A percentile compares a stretch with the other conserved stretches of the same genome.
Evolutionary conservation across 2,113 vertebrate species (phyloP).

Genomic region (Platysteira castanea): DNA sequence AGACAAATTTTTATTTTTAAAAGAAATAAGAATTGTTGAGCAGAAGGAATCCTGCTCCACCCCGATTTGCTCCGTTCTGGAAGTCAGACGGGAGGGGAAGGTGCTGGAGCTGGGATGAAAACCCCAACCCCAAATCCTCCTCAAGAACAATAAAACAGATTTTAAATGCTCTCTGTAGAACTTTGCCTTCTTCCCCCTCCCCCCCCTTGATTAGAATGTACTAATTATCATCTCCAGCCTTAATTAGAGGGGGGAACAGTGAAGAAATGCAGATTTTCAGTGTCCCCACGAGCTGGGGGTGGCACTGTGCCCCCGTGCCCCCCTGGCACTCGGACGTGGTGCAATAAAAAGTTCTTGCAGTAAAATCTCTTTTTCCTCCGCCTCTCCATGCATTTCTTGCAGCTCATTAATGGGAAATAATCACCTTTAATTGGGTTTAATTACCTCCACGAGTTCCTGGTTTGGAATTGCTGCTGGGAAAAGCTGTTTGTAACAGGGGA

Average conservation of each 20-base stretch:
- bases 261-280: not conserved
- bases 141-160: slow-evolving; percentile 49
- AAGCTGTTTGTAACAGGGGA: not conserved
- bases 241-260: not conserved
- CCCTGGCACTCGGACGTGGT: not conserved
- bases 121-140: slow-evolving; percentile 42
- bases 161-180: slow-evolving; percentile 39
- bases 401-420: not conserved
- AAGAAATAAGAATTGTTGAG: no score
- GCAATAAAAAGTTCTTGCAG: slow-evolving; percentile 51
- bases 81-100: slow-evolving; percentile 15
- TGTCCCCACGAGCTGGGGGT: not conserved
- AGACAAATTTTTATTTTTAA: no score
- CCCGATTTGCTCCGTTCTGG: not conserved
- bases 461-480: not conserved
- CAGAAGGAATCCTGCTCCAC: slow-evolving; percentile 20
- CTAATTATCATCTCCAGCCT: not conserved
- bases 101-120: slow-evolving; percentile 52
- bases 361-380: not conserved
- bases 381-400: slow-evolving; percentile 38
- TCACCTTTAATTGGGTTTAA: not conserved
- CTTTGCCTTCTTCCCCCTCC: not conserved
- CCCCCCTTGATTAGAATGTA: not conserved
- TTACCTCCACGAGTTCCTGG: not conserved
- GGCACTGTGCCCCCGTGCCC: not conserved